Conservation (phyloP, 2,113 vertebrate genomes). For the Lanius collurio region DNA sequence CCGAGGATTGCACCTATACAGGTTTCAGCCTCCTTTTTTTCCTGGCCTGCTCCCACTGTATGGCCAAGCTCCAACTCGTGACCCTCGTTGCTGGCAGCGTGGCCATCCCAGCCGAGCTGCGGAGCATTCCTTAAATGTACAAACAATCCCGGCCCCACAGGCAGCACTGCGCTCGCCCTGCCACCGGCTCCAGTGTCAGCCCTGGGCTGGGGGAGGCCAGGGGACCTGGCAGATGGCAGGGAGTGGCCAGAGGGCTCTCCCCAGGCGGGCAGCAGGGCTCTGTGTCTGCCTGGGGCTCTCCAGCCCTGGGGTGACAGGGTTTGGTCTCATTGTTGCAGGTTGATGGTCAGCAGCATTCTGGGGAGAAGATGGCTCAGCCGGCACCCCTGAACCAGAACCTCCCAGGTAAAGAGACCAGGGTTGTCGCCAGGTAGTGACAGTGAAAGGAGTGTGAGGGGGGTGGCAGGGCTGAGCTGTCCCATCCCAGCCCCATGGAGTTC, state of each 20-base stretch:
- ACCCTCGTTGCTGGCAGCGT: neutral
- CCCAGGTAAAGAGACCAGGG: slow-evolving; percentile 73
- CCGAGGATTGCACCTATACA: neutral
- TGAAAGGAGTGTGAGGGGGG: accelerated
- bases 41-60: neutral
- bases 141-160: neutral
- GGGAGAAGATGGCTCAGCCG: slow-evolving; percentile 83
- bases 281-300: accelerated
- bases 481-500: neutral
- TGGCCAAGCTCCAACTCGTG: neutral
- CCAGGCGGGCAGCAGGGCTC: accelerated
- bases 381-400: slow-evolving; percentile 84
- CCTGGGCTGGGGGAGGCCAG: neutral
- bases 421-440: neutral
- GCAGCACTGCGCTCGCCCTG: accelerated
- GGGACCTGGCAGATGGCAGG: accelerated
- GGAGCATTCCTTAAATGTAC: slow-evolving; percentile 47
- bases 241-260: neutral
- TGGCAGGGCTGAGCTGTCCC: neutral
- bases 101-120: neutral
- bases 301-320: accelerated
- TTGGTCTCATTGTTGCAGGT: neutral
- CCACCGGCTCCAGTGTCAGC: neutral
- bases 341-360: neutral
- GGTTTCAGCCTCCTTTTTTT: neutral